Evolutionary conservation across 1,140 invertebrate genomes (phyloP).

Genomic region (Drosophila tristis): DNA sequence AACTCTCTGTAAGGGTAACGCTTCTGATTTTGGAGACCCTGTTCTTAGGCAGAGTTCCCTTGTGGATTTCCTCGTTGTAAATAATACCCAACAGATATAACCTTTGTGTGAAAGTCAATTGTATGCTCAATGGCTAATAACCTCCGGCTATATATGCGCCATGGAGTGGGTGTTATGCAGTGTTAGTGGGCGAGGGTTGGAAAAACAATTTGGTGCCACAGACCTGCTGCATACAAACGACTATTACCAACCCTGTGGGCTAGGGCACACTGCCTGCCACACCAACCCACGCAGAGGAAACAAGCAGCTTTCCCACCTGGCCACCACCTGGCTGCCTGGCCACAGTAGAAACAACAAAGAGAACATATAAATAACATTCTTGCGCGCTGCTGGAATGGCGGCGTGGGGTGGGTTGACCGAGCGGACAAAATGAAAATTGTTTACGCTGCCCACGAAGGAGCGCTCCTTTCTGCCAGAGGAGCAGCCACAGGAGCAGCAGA

Average conservation of each 20-base stretch:
- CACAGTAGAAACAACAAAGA: slow-evolving; percentile 31
- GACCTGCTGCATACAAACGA: slow-evolving; percentile 53
- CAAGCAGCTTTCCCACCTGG: slow-evolving; percentile 59
- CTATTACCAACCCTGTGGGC: slow-evolving; percentile 42
- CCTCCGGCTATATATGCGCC: slow-evolving; percentile 54
- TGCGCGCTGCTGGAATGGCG: slow-evolving; percentile 34
- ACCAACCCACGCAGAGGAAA: not conserved
- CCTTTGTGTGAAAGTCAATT: slow-evolving; percentile 43
- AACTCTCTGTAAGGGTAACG: no score
- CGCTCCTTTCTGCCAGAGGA: slow-evolving; percentile 34
- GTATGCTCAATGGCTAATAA: slow-evolving; percentile 57
- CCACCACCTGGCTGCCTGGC: slow-evolving; percentile 23
- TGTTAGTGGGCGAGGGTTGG: not conserved
- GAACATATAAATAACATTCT: slow-evolving; percentile 76
- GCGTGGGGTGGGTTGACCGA: not conserved
- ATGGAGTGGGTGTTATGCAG: not conserved
- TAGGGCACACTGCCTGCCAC: slow-evolving; percentile 3
- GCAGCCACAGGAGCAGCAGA: not conserved
- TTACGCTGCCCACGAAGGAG: slow-evolving; percentile 55
- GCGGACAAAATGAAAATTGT: slow-evolving; percentile 63
- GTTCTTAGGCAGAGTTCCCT: not conserved
- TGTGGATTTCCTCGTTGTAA: not conserved
- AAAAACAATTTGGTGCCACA: slow-evolving; percentile 63
- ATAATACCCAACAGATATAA: slow-evolving; percentile 15
- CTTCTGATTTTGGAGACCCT: no score